phyloP scores from a whole-genome alignment of 1,140 invertebrate species.

The Pissodes strobi region DNA sequence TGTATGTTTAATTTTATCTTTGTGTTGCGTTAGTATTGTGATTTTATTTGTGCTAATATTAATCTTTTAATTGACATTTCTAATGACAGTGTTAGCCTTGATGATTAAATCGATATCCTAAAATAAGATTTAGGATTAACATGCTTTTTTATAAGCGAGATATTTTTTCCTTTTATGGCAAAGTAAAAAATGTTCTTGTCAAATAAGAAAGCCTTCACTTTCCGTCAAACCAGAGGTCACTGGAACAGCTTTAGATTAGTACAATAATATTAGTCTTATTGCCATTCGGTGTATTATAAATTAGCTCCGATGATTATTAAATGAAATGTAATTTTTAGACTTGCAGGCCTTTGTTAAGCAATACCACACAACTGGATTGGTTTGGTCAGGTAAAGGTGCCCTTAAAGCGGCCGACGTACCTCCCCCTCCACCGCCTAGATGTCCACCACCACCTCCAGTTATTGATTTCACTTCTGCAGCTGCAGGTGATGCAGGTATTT shows the following conservation, averaged over 20 bases:
- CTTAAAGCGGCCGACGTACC: constrained; percentile 60
- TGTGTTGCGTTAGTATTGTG: no score
- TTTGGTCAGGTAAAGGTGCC: constrained; percentile 75
- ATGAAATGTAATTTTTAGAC: constrained; percentile 61
- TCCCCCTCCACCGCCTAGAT: constrained; percentile 66
- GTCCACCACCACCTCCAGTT: constrained; percentile 68
- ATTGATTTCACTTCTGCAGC: constrained; percentile 63
- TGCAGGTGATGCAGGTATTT: constrained; percentile 54
- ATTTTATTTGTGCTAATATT: no score
- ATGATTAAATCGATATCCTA: no score
- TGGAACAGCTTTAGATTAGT: background rate
- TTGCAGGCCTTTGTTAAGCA: constrained; percentile 92
- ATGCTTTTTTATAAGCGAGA: no score
- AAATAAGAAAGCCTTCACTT: no score
- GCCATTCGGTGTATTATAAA: background rate
- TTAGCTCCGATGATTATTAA: background rate
- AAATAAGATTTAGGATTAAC: no score
- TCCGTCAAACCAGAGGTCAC: no score
- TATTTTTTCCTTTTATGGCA: no score
- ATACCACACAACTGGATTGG: constrained; percentile 93
- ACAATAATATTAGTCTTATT: background rate
- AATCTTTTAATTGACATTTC: no score
- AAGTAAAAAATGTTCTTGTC: no score
- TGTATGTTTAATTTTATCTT: no score
- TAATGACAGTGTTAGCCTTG: no score